These are phyloP conservation scores for Luperina testacea DNA, from an alignment of 2,888 invertebrate genomes.

Conservation along the genomic window DNA sequence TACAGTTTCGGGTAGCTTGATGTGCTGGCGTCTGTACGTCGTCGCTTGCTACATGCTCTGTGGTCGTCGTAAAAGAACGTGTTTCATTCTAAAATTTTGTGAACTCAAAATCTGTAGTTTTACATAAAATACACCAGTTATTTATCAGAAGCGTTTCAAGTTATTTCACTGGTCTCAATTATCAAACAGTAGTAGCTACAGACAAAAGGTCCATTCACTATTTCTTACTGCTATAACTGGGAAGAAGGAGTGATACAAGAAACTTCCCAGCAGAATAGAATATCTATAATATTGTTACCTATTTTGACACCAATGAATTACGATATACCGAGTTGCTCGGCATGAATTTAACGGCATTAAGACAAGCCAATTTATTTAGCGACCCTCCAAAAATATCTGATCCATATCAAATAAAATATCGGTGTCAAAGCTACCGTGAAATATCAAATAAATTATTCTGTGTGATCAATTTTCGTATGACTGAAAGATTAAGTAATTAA, in stretches of 20 bases:
- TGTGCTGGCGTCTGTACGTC: no score
- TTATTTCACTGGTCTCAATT: background rate
- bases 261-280: background rate
- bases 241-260: background rate
- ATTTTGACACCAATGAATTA: background rate
- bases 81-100: background rate
- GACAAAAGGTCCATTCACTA: background rate
- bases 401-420: conserved; percentile 27
- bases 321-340: background rate
- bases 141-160: background rate
- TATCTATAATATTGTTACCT: background rate
- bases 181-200: background rate
- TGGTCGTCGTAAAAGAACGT: background rate
- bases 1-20: no score
- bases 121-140: background rate
- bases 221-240: background rate
- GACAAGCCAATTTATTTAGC: conserved; percentile 10
- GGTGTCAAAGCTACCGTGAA: conserved; percentile 16
- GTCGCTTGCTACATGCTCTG: no score
- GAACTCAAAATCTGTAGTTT: background rate
- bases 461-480: conserved; percentile 36
- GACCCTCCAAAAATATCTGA: conserved; percentile 18
- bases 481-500: conserved; percentile 39
- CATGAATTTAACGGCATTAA: conserved; percentile 12
- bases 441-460: conserved; percentile 44